A percentile compares a stretch with the other conserved stretches of the same genome.
Conservation (phyloP, 2,113 vertebrate species). For the Burhinus bistriatus region DNA sequence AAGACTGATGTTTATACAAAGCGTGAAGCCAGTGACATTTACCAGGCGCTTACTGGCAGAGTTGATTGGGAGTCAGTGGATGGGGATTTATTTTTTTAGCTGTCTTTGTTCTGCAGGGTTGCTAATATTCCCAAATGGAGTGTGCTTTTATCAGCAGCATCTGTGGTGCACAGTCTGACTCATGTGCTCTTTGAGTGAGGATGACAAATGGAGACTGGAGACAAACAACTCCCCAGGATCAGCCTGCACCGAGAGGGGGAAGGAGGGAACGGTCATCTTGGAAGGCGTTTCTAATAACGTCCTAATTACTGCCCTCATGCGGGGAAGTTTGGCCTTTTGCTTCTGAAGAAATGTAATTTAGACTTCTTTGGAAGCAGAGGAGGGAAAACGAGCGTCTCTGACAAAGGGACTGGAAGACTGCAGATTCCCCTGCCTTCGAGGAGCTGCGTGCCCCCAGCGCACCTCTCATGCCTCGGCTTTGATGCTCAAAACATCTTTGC, state of each 20-base stretch:
- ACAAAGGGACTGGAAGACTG: rapidly evolving
- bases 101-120: constrained; percentile 1
- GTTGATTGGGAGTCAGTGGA: not conserved
- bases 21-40: not conserved
- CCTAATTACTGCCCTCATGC: not conserved
- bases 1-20: not conserved
- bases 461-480: rapidly evolving
- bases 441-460: rapidly evolving
- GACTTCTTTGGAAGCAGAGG: not conserved
- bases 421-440: rapidly evolving
- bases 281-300: not conserved
- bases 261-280: not conserved
- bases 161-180: constrained; percentile 13
- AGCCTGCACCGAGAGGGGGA: not conserved
- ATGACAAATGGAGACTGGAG: constrained; percentile 22
- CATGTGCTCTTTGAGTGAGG: constrained; percentile 11
- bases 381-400: not conserved
- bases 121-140: not conserved
- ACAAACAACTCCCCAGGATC: not conserved
- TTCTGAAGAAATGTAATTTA: not conserved
- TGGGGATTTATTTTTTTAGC: not conserved
- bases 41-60: not conserved
- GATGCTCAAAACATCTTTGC: not conserved
- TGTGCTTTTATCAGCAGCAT: constrained; percentile 6
- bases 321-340: not conserved